Percentiles rank a stretch among this genome's conserved stretches.
Evolutionary conservation across 2,113 vertebrate genomes (phyloP).

Genomic region (Mustela lutreola): DNA sequence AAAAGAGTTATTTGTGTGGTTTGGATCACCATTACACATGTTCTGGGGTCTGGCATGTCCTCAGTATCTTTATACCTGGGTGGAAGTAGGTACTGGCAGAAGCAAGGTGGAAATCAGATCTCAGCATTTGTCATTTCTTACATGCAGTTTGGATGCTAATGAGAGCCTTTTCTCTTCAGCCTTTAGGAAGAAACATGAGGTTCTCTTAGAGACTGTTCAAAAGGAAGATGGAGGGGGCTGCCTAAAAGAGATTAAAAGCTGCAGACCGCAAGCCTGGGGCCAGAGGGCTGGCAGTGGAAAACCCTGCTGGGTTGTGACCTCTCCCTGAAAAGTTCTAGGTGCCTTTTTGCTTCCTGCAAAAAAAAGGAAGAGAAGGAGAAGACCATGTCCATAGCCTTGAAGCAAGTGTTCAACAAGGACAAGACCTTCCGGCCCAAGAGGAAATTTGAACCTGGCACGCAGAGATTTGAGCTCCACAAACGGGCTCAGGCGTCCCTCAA

Average conservation of each 20-base stretch:
- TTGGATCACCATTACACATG: neutral
- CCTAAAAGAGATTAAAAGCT: constrained; percentile 60
- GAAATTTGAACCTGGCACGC: constrained; percentile 93
- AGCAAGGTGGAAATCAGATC: neutral
- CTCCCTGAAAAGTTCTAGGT: constrained; percentile 70
- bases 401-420: constrained; percentile 94
- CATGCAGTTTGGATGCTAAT: constrained; percentile 60
- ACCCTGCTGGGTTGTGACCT: constrained; percentile 67
- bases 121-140: neutral
- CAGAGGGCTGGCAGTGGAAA: constrained; percentile 73
- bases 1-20: neutral
- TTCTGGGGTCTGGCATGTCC: neutral
- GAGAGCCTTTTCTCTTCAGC: constrained; percentile 70
- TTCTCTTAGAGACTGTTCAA: constrained; percentile 68
- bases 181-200: constrained; percentile 83
- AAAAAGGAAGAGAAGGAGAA: constrained; percentile 72
- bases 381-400: constrained; percentile 91
- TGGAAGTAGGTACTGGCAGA: neutral
- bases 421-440: constrained; percentile 94
- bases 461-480: constrained; percentile 94
- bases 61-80: neutral
- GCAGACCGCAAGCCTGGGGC: constrained; percentile 34
- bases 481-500: constrained; percentile 90
- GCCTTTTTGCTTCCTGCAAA: constrained; percentile 74
- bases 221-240: constrained; percentile 71